Percentiles rank a stretch among this genome's conserved stretches.
phyloP scores from a whole-genome alignment of 2,888 invertebrate species.

The Polia nebulosa region DNA sequence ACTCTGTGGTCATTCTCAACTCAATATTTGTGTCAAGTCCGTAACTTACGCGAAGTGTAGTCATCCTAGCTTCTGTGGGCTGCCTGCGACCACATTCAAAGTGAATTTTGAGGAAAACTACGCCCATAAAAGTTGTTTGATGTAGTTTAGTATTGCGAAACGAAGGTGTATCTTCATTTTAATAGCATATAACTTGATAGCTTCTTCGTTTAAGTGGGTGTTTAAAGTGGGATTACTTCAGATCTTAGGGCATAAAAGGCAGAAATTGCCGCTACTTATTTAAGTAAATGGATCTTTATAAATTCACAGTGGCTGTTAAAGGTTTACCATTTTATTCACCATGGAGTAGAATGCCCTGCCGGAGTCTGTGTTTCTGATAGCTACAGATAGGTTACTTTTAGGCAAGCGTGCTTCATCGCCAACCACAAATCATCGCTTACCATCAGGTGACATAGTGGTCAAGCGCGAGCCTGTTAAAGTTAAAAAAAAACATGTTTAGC shows the following conservation, averaged over 20 bases:
- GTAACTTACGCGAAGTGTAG: slow-evolving; percentile 34
- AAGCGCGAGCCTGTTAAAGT: no score
- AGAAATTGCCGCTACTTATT: neutral
- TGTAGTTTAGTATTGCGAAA: slow-evolving; percentile 53
- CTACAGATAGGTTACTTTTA: no score
- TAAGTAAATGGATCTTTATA: neutral
- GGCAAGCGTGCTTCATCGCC: no score
- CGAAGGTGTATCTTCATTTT: slow-evolving; percentile 39
- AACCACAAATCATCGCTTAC: no score
- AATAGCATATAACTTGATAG: slow-evolving; percentile 36
- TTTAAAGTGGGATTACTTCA: slow-evolving; percentile 13
- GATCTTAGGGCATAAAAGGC: slow-evolving; percentile 19
- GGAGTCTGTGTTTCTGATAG: no score
- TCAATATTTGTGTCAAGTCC: slow-evolving; percentile 46
- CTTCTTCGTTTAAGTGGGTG: slow-evolving; percentile 1
- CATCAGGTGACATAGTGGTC: no score
- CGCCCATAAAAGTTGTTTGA: slow-evolving; percentile 52
- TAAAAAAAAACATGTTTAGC: no score
- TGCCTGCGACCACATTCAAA: slow-evolving; percentile 57
- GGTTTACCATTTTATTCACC: no score
- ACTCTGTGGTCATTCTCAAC: slow-evolving; percentile 27
- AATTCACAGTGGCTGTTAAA: no score
- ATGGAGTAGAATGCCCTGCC: no score
- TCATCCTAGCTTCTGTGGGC: slow-evolving; percentile 37
- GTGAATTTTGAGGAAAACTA: slow-evolving; percentile 59